Base-by-base conservation (phyloP, 2,113 vertebrate species). In the Lepus europaeus region DNA sequence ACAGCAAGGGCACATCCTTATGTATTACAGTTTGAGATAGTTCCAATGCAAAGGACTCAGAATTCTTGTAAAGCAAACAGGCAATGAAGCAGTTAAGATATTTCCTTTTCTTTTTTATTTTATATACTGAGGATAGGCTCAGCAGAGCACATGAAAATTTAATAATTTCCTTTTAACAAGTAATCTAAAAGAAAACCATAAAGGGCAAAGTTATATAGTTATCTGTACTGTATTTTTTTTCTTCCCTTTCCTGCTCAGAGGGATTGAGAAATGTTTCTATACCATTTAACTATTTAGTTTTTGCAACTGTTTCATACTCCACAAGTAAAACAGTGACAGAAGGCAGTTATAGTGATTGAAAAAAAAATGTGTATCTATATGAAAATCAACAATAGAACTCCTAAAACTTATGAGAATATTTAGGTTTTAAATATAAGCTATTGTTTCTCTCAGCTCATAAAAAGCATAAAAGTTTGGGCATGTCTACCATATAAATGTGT, bases 121-220 rank as follows among this genome's bases (percentile, higher is more conserved):
- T 90, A 77, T 69, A 85, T 80, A 83, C 63, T 49, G 94, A 82
- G 69, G 25, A 70, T 64, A 39, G 63, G 14, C 49, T 95, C 39
- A 74, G 64, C 63, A 91, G 93, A 96, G 66, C 63, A 49, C 73
- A 93, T 96, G 77, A 91, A 97, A 94, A 94, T 90, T 81, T 95
- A 96, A 91, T 96, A 72, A 90, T 90, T 95, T 96, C 33, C 78
- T 94, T 97, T 95, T 82, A 93, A 96, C 86, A 89, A 95, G 92
- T 83, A 91, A 94, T 89, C 76, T 74, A 89, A 95, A 95, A 81
- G 56, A 84, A 95, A 95, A 25, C 39, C 19, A 77, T 79, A 86
- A 95, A 93, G 72, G 63, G 51, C 33, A 93, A 90, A 91, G 59
- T 92, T 87, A 39, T 87, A 39, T 76, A 74, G 70, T 76, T 94